These are phyloP conservation scores for Lasiurus borealis DNA, from an alignment of 2,113 vertebrate species.

Conservation along the genomic window DNA sequence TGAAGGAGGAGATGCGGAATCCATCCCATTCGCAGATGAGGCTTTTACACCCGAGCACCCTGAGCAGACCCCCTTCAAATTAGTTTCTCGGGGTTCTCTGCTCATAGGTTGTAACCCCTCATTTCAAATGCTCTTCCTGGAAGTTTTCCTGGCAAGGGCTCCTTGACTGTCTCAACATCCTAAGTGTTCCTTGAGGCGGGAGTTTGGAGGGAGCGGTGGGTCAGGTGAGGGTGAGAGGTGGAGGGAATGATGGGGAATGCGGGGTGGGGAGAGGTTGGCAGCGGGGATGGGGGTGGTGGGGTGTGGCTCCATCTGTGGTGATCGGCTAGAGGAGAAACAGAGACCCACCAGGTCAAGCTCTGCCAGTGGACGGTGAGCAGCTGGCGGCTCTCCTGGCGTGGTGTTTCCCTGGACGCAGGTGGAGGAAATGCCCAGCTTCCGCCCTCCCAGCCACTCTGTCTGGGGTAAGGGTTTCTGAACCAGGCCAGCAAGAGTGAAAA, in stretches of 20 bases:
- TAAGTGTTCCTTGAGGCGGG: neutral
- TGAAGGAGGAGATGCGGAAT: accelerated
- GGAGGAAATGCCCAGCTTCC: neutral
- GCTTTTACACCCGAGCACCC: accelerated
- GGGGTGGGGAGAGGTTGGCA: neutral
- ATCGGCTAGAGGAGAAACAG: neutral
- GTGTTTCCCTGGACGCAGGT: neutral
- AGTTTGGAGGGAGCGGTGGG: neutral
- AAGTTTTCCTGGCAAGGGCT: neutral
- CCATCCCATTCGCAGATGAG: neutral
- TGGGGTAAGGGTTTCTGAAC: too few relatives aligned
- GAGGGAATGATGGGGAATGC: too few relatives aligned
- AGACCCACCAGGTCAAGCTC: neutral
- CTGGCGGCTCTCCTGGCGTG: too few relatives aligned
- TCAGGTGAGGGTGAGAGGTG: accelerated
- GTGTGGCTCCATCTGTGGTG: neutral
- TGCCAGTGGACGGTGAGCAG: neutral
- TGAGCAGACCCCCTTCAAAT: neutral
- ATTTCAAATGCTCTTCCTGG: neutral
- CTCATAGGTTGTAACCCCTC: neutral
- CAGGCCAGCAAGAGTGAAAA: neutral
- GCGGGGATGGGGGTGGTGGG: neutral
- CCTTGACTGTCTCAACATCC: neutral
- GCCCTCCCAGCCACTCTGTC: too few relatives aligned
- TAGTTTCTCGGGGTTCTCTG: neutral